Evolutionary conservation across 2,797 vertebrate species (phyloP).

Genomic region (Todus mexicanus): DNA sequence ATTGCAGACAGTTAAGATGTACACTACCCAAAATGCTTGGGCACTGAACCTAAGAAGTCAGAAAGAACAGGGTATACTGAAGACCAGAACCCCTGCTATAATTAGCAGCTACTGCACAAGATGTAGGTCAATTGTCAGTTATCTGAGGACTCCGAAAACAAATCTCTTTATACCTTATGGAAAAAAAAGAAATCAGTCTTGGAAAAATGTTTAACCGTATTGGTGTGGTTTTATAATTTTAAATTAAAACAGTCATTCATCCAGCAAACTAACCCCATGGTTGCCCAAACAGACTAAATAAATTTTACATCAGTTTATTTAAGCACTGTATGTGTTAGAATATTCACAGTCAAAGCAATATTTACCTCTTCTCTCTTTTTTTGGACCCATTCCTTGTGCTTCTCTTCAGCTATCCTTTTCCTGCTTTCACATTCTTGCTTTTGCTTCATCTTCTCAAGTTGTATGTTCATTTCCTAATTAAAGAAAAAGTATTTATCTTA

Average conservation of each 20-base stretch:
- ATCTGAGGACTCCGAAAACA: neutral
- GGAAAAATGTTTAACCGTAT: neutral
- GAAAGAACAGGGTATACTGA: neutral
- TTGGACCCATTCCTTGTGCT: slow-evolving; percentile 87
- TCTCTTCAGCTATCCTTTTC: slow-evolving; percentile 79
- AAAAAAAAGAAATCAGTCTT: neutral
- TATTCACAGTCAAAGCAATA: neutral
- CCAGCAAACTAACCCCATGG: neutral
- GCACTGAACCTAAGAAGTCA: neutral
- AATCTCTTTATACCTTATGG: neutral
- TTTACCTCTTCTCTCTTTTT: slow-evolving; percentile 87
- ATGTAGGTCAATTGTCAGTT: neutral
- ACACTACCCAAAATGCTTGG: neutral
- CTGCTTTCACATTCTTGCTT: slow-evolving; percentile 78
- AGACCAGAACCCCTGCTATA: neutral
- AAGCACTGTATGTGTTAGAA: neutral
- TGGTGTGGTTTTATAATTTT: neutral
- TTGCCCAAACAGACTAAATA: neutral
- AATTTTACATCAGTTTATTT: neutral
- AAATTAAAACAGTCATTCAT: neutral
- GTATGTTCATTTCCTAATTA: slow-evolving; percentile 73
- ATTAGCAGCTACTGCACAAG: neutral
- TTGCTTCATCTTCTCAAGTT: slow-evolving; percentile 76
- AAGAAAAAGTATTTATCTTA: slow-evolving; percentile 3
- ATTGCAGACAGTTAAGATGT: neutral